These are phyloP conservation scores for Phragmatobia fuliginosa DNA, from an alignment of 2,888 invertebrate species.

Conservation along the genomic window DNA sequence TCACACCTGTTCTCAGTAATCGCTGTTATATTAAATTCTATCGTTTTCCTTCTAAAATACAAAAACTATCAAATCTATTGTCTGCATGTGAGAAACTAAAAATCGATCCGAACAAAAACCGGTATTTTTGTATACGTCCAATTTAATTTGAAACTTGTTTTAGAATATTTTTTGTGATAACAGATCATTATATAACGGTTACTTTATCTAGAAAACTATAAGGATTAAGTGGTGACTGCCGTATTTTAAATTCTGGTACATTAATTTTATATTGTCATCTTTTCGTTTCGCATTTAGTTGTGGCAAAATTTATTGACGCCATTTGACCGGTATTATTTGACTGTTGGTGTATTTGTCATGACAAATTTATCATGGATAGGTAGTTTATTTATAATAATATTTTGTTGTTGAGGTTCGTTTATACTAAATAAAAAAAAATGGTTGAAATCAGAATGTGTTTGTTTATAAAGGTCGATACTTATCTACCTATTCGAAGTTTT, in stretches of 20 bases:
- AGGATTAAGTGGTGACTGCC: slow-evolving; percentile 42
- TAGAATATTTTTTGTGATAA: background rate
- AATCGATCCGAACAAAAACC: slow-evolving; percentile 31
- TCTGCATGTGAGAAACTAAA: slow-evolving; percentile 28
- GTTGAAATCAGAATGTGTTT: background rate
- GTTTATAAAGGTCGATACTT: background rate
- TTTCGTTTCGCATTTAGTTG: slow-evolving; percentile 22
- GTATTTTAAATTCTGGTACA: slow-evolving; percentile 33
- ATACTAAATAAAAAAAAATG: background rate
- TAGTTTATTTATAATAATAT: background rate
- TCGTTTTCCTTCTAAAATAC: slow-evolving; percentile 56
- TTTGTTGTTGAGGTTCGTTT: background rate
- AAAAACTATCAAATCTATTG: slow-evolving; percentile 48
- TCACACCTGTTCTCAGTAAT: slow-evolving; percentile 60
- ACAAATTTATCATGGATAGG: background rate
- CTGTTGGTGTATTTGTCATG: background rate
- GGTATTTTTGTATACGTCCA: slow-evolving; percentile 25
- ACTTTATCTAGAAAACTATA: slow-evolving; percentile 40
- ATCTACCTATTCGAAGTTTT: background rate
- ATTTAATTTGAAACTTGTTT: slow-evolving; percentile 20
- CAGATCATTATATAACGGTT: slow-evolving; percentile 23
- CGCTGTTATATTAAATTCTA: slow-evolving; percentile 37
- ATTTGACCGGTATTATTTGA: slow-evolving; percentile 10
- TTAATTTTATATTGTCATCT: slow-evolving; percentile 34
- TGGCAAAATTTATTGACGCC: slow-evolving; percentile 8